Evolutionary conservation across 2,797 vertebrate species (phyloP), one percentile per base, ranked within the genome.

Genomic region (Kryptolebias ocellatus): DNA sequence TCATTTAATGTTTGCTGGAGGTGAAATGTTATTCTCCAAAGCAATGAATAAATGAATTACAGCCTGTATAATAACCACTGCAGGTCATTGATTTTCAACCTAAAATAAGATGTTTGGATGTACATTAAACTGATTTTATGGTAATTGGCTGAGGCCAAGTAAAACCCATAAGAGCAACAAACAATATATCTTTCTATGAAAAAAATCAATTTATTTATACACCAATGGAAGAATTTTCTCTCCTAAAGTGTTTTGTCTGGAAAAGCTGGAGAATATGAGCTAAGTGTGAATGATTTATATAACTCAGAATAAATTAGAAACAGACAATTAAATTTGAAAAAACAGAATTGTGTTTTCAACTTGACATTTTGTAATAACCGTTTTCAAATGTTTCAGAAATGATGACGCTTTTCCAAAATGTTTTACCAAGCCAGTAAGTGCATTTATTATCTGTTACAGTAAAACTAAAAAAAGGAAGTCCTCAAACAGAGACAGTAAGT

Each of bases 21-120:
- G 34, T 34, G 34, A 34, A 34, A 34, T 34, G 39, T 44, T 73
- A 74, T 64, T 70, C 53, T 54, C 31, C 10, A 60, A 64, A 75
- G 68, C 65, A 81, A 73, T 75, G 60, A 65, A 47, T 73, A 74
- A 78, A 77, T 78, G 28, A 60, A 76, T 72, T 66, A 77, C 76
- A 70, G 46, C 7, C 55, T 53, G 53, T 52, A 28, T 1, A 28
- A 54, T 46, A 64, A 83, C 84, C 74, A 74, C 59, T 76, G 58
- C 59, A 72, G 14, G 4, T 69, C 28, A 42, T 15, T 77, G 68
- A 80, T 78, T 77, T 70, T 60, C 46, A 39, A 52, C 39, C 47
- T 12, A 49, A 63, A 56, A 46, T 70, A 10, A 24, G 42, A 16
- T 46, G 27, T 14, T 58, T 72, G 71, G 71, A 15, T 70, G 61